phyloP scores from a whole-genome alignment of 2,888 invertebrate genomes.

The Syritta pipiens region DNA sequence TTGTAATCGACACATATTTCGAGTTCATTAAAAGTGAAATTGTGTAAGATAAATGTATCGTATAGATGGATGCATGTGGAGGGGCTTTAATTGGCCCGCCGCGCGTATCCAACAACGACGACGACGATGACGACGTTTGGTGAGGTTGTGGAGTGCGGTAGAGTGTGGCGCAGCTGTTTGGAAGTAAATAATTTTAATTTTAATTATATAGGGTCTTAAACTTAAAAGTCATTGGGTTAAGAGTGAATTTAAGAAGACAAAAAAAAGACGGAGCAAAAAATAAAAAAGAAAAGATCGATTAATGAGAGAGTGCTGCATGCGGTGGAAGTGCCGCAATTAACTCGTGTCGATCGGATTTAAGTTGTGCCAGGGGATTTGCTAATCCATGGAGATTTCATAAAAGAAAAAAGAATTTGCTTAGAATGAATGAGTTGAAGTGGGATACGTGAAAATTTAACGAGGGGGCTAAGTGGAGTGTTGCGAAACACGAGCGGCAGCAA shows the following conservation, averaged over 20 bases:
- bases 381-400: too few relatives aligned
- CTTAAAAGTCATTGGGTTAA: conserved; percentile 11
- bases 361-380: too few relatives aligned
- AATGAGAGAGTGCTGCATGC: neutral
- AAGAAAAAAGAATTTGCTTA: too few relatives aligned
- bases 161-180: conserved; percentile 20
- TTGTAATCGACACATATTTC: conserved; percentile 43
- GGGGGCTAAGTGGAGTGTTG: neutral
- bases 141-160: neutral
- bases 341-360: neutral
- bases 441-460: too few relatives aligned
- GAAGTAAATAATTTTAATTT: conserved; percentile 35
- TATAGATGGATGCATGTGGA: neutral
- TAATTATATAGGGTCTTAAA: conserved; percentile 28
- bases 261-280: neutral
- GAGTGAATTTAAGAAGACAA: neutral
- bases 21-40: conserved; percentile 47
- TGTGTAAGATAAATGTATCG: conserved; percentile 18
- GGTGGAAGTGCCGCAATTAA: neutral
- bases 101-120: too few relatives aligned
- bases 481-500: too few relatives aligned
- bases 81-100: conserved; percentile 13
- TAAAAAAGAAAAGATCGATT: conserved; percentile 9
- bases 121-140: too few relatives aligned
- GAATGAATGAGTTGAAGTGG: too few relatives aligned